Base-by-base conservation (phyloP, 2,888 invertebrate genomes). In the Oasisia sp. region DNA sequence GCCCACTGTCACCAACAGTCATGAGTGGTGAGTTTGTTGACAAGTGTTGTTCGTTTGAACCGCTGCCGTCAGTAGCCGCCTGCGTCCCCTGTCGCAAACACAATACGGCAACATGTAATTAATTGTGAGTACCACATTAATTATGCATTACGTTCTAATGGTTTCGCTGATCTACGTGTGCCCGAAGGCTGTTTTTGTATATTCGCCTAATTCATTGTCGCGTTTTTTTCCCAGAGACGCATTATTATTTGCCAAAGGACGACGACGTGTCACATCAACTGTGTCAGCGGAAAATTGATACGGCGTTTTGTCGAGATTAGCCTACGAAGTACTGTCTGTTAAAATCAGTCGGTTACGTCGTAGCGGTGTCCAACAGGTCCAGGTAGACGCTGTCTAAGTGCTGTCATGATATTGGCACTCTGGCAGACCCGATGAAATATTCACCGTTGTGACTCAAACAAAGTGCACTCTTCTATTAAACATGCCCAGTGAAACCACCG, bases 51-150 rank as follows among this genome's bases (percentile, higher is more conserved):
- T 74, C 19, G n/a, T 74, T n/a, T 27, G 74, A 74, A 74, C 19
- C 74, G 27, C 74, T 27, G 74, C 74, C 74, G 74, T 7, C 27
- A 0, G 27, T 74, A n/a, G 19, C 19, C 74, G 74, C 19, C 4
- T 27, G 74, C 19, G 74, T 74, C 74, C 74, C n/a, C 14, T 27
- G 74, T 74, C 74, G n/a, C 74, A 74, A 74, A 74, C 74, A 74
- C 74, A 19, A 74, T 74, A 74, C 74, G 27, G 74, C 74, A 19
- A 74, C 74, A 19, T 74, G 74, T 74, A 74, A 74, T 74, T 74
- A 74, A 74, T 74, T 74, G 74, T 74, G 74, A 74, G 74, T 74
- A n/a, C 74, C 74, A n/a, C n/a, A 19, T 74, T 74, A 74, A 74
- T 74, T 74, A 74, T 74, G 27, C 74, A 74, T 74, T n/a, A n/a